Evolutionary conservation across 2,797 vertebrate species (phyloP).

Genomic region (Hydrolagus colliei): DNA sequence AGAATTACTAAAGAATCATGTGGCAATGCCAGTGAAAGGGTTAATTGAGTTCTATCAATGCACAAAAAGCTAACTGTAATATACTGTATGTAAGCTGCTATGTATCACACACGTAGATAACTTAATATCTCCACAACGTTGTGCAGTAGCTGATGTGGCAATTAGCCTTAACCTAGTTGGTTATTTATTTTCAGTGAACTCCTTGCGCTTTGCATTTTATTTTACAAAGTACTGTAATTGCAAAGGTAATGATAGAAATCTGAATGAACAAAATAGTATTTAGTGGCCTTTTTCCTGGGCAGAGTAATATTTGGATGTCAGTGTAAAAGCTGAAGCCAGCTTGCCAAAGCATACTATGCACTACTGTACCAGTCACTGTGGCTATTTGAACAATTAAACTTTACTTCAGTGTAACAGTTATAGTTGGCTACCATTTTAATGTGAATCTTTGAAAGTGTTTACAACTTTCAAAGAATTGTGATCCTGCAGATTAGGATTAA

Average conservation of each 20-base stretch:
- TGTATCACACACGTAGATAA: background rate
- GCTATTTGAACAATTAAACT: constrained; percentile 48
- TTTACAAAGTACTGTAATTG: constrained; percentile 34
- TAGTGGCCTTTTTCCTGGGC: constrained; percentile 77
- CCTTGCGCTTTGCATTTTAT: constrained; percentile 40
- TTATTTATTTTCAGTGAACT: constrained; percentile 1
- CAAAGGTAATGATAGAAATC: constrained; percentile 28
- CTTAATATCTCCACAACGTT: constrained; percentile 14
- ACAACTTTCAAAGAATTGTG: background rate
- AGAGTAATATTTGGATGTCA: constrained; percentile 63
- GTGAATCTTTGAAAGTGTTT: constrained; percentile 14
- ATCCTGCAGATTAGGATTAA: constrained; percentile 24
- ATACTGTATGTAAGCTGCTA: constrained; percentile 22
- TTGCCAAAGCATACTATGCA: constrained; percentile 81
- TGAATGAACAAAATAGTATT: constrained; percentile 40
- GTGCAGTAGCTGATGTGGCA: constrained; percentile 27
- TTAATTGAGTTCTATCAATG: constrained; percentile 33
- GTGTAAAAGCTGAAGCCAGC: constrained; percentile 58
- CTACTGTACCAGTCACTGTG: constrained; percentile 79
- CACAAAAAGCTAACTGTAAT: constrained; percentile 5
- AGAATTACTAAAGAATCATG: constrained; percentile 30
- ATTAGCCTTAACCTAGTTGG: background rate
- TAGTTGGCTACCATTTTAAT: constrained; percentile 5
- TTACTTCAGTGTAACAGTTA: constrained; percentile 5
- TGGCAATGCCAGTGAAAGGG: constrained; percentile 30